Percentiles rank a stretch among this genome's conserved stretches.
Conservation (phyloP, 1,140 invertebrate species). For the Lycorma delicatula region DNA sequence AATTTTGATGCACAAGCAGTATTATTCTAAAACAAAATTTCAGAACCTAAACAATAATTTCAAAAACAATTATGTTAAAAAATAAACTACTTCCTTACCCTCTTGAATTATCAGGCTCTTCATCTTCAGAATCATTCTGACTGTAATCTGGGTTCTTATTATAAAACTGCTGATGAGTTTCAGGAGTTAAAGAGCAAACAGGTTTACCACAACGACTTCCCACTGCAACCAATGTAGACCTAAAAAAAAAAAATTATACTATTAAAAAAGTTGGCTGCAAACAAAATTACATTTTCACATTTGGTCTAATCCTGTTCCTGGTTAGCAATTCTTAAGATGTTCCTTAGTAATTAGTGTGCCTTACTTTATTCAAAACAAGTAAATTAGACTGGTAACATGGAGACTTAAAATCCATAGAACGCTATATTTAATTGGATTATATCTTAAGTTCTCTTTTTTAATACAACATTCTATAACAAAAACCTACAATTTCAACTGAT, state of each 20-base stretch:
- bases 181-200: constrained; percentile 22
- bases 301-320: no score
- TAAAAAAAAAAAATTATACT: not conserved
- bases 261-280: no score
- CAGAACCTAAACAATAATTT: not conserved
- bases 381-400: no score
- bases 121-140: constrained; percentile 17
- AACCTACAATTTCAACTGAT: no score
- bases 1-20: no score
- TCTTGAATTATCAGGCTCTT: constrained; percentile 14
- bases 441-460: no score
- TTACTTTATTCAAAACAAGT: no score
- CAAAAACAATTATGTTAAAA: not conserved
- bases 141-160: not conserved
- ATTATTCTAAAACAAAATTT: not conserved
- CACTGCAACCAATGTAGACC: constrained; percentile 18
- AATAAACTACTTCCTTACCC: not conserved
- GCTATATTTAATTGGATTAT: no score
- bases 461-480: no score
- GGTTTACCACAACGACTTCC: constrained; percentile 18
- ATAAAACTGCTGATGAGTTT: constrained; percentile 16
- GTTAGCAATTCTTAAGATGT: no score
- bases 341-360: no score
- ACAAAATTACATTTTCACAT: not conserved
- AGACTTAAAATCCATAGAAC: no score